Conservation (phyloP, 2,888 invertebrate genomes). For the Drosophila anomalata region DNA sequence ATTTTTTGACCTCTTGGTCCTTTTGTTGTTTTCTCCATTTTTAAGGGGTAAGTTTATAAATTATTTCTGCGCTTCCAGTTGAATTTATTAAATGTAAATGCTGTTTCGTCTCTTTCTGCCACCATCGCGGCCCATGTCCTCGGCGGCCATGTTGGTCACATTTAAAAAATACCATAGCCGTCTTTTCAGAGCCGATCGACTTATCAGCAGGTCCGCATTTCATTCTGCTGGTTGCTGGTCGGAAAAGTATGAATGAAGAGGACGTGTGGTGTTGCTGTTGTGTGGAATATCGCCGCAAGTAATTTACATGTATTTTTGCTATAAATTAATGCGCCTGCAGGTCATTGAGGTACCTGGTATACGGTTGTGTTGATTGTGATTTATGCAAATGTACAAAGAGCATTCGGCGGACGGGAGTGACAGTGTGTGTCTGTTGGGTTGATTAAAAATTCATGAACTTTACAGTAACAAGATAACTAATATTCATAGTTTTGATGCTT, state of each 20-base stretch:
- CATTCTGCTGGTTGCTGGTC: constrained; percentile 5
- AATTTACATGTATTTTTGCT: constrained; percentile 67
- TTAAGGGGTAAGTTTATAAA: constrained; percentile 67
- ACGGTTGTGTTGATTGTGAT: constrained; percentile 48
- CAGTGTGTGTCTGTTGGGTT: constrained; percentile 25
- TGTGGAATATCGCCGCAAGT: constrained; percentile 46
- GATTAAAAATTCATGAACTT: constrained; percentile 76
- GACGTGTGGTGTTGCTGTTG: constrained; percentile 6
- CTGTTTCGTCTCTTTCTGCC: constrained; percentile 5
- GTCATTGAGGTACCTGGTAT: constrained; percentile 27
- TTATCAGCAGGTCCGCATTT: constrained; percentile 65
- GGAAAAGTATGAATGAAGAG: background rate
- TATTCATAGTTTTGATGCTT: constrained; percentile 65
- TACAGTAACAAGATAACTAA: constrained; percentile 68
- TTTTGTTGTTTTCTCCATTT: constrained; percentile 21
- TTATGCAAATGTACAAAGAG: constrained; percentile 63
- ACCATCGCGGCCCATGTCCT: background rate
- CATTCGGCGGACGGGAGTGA: constrained; percentile 33
- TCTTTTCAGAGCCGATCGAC: constrained; percentile 49
- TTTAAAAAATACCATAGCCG: constrained; percentile 46
- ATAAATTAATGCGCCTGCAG: constrained; percentile 61
- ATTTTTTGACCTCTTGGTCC: constrained; percentile 24
- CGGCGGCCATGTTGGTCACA: background rate
- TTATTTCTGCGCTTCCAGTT: constrained; percentile 67
- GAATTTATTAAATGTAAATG: constrained; percentile 75